phyloP scores from a whole-genome alignment of 2,797 vertebrate genomes.

The Cyclopterus lumpus region DNA sequence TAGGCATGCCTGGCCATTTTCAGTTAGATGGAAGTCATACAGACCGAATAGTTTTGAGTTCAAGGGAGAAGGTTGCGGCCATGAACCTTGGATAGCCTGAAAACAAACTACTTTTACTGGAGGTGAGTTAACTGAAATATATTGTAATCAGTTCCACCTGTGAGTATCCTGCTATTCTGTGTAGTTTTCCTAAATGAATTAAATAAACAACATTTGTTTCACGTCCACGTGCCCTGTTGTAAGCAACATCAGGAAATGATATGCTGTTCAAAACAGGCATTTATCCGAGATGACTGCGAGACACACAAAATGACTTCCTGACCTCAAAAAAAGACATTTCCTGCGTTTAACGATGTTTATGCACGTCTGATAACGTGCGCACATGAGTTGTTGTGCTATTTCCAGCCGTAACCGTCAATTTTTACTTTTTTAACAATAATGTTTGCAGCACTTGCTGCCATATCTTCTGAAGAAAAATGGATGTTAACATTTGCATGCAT shows the following conservation, averaged over 20 bases:
- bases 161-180: not conserved
- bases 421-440: not conserved
- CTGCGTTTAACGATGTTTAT: slow-evolving; percentile 72
- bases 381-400: slow-evolving; percentile 12
- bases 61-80: slow-evolving; percentile 36
- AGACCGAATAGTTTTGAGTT: slow-evolving; percentile 62
- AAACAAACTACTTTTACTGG: not conserved
- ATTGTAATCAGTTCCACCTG: not conserved
- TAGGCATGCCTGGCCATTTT: slow-evolving; percentile 49
- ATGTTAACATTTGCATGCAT: not conserved
- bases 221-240: not conserved
- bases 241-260: slow-evolving; percentile 40
- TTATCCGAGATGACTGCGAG: slow-evolving; percentile 60
- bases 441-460: not conserved
- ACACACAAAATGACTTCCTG: slow-evolving; percentile 75
- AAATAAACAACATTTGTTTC: not conserved
- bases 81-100: slow-evolving; percentile 18
- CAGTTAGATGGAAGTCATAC: slow-evolving; percentile 39
- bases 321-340: slow-evolving; percentile 68
- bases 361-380: slow-evolving; percentile 18
- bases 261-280: slow-evolving; percentile 52
- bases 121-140: not conserved
- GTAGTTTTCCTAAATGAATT: not conserved
- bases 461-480: not conserved
- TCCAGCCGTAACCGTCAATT: slow-evolving; percentile 4